A percentile compares a stretch with the other conserved stretches of the same genome.
These are phyloP conservation scores for Acholoe squamosa DNA, from an alignment of 2,888 invertebrate species.

Conservation along the genomic window DNA sequence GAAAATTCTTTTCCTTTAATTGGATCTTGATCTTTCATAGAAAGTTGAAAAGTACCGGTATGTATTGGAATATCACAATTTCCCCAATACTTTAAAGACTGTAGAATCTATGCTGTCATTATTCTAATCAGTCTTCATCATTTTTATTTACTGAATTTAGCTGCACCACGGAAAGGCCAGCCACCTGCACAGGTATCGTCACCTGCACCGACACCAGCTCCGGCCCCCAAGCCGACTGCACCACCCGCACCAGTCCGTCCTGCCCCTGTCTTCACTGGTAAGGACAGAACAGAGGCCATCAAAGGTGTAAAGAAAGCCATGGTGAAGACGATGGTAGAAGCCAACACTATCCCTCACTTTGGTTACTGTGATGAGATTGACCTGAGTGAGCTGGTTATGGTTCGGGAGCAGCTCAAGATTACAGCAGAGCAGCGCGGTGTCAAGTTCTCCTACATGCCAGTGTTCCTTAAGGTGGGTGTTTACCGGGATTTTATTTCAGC, in stretches of 20 bases:
- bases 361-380: slow-evolving; percentile 96
- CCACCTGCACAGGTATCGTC: slow-evolving; percentile 17
- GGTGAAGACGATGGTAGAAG: slow-evolving; percentile 96
- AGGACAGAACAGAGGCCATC: slow-evolving; percentile 87
- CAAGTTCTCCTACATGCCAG: slow-evolving; percentile 95
- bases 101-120: too few relatives aligned
- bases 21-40: too few relatives aligned
- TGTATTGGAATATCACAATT: too few relatives aligned
- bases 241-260: slow-evolving; percentile 62
- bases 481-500: neutral
- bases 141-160: too few relatives aligned
- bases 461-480: slow-evolving; percentile 90
- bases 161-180: neutral
- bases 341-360: slow-evolving; percentile 92
- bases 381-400: slow-evolving; percentile 89
- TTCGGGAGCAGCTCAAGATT: slow-evolving; percentile 88
- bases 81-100: too few relatives aligned
- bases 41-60: too few relatives aligned
- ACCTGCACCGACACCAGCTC: slow-evolving; percentile 31
- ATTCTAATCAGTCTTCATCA: too few relatives aligned
- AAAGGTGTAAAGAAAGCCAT: slow-evolving; percentile 95
- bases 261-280: slow-evolving; percentile 69
- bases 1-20: too few relatives aligned
- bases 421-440: slow-evolving; percentile 85
- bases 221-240: slow-evolving; percentile 59